Evolutionary conservation across 2,888 invertebrate species (phyloP).

Genomic region (Drosophila falleni): DNA sequence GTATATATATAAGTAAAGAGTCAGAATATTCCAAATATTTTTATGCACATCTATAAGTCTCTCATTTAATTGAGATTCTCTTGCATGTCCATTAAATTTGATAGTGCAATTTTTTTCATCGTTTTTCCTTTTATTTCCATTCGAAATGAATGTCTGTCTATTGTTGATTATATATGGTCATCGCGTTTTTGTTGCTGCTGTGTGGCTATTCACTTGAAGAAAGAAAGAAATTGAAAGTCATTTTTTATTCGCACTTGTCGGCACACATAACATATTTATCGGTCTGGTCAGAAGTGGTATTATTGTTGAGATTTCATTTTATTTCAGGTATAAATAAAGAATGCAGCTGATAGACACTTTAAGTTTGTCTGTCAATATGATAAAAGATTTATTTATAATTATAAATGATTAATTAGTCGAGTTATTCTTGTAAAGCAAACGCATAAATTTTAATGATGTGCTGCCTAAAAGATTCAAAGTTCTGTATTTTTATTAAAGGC

Average conservation of each 20-base stretch:
- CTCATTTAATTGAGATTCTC: background rate
- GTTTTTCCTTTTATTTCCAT: conserved; percentile 8
- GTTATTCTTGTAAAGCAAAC: conserved; percentile 18
- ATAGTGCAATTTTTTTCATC: conserved; percentile 7
- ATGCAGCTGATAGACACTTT: background rate
- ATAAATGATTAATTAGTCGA: background rate
- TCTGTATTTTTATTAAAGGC: conserved; percentile 25
- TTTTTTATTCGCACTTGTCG: conserved; percentile 8
- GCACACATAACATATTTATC: background rate
- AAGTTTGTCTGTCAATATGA: background rate
- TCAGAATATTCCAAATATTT: too few species aligned
- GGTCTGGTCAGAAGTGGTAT: background rate
- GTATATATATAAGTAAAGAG: too few species aligned
- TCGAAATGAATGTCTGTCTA: conserved; percentile 8
- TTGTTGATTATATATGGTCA: conserved; percentile 6
- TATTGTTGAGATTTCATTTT: background rate
- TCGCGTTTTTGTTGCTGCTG: conserved; percentile 1
- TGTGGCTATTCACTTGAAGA: background rate
- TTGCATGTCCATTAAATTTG: background rate
- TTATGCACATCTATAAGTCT: background rate
- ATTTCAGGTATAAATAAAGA: background rate
- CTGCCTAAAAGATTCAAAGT: conserved; percentile 21
- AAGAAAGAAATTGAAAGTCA: conserved; percentile 10
- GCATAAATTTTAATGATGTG: conserved; percentile 45
- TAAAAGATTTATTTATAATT: conserved; percentile 11